Base-by-base conservation (phyloP, 1,140 invertebrate species). In the Heliconius eleuchia region DNA sequence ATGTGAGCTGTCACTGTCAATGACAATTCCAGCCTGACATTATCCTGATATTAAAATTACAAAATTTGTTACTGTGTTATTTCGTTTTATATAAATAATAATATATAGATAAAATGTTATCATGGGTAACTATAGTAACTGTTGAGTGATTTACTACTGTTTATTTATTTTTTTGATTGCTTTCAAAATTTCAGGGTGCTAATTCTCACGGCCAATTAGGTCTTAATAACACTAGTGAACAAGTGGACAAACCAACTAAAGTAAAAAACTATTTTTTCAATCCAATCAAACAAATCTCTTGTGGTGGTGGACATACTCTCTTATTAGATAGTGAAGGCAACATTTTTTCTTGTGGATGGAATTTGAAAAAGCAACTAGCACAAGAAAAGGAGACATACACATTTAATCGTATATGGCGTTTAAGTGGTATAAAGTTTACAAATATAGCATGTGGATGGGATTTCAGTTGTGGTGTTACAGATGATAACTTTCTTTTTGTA, bases 331-430 rank as follows among this genome's bases (percentile, higher is more conserved):
- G 93, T 66, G 94, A 95, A 71, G 97, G 97, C 16, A 96, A 96
- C 82, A 88, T 98, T 13, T 98, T 97, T 88, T 95, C 96, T 55
- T 99, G 98, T 95, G 98, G 98, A 7, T 98, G 97, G 97, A 99
- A 98, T 93, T 96, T 96, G 84, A 97, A 96, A 89, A 97, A 97
- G 3, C 98, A 99, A 92, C 87, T 97, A 27, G 98, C 97, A 23
- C 90, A 96, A 30, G 85, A 90, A 74, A 84, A 88, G 86, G 92
- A 95, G 91, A 95, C 87, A n/a, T 86, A 90, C 86, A 96, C 83
- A 77, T 96, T 95, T 89, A 93, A 95, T 80, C 94, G 95, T 82
- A 93, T 95, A 74, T 96, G 95, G 92, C 90, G 92, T 70, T 86
- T 96, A 50, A 94, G 95, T 88, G 95, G 95, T 83, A 93, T 96